phyloP scores from a whole-genome alignment of 2,113 vertebrate species.

The Camelus dromedarius region DNA sequence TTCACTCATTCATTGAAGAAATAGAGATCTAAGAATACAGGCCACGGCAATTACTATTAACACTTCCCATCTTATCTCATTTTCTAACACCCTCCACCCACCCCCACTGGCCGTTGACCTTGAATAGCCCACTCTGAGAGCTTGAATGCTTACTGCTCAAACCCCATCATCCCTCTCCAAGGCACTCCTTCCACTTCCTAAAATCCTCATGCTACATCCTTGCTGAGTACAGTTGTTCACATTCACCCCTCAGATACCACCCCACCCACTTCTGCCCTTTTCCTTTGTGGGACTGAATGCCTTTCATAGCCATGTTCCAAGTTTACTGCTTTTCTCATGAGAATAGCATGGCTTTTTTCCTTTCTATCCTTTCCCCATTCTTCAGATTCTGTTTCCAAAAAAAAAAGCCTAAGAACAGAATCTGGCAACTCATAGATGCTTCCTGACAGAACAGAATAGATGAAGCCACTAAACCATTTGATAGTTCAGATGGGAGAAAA shows the following conservation, averaged over 20 bases:
- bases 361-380: background rate
- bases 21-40: background rate
- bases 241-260: background rate
- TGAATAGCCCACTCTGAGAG: background rate
- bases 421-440: conserved; percentile 4
- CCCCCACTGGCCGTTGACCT: too few species aligned
- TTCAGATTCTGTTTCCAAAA: conserved; percentile 15
- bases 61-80: background rate
- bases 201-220: background rate
- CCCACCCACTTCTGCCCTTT: background rate
- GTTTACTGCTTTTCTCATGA: background rate
- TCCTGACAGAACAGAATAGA: background rate
- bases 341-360: background rate
- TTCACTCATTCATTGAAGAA: conserved; percentile 21
- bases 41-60: background rate
- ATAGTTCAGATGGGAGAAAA: conserved; percentile 12
- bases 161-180: background rate
- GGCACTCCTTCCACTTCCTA: background rate
- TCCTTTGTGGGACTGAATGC: background rate
- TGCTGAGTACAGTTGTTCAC: background rate
- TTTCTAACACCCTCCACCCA: background rate
- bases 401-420: background rate
- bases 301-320: background rate
- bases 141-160: background rate
- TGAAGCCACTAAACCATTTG: background rate